Percentiles rank a stretch among this genome's conserved stretches.
phyloP scores from a whole-genome alignment of 2,797 vertebrate genomes.

The Myotis findleyi region DNA sequence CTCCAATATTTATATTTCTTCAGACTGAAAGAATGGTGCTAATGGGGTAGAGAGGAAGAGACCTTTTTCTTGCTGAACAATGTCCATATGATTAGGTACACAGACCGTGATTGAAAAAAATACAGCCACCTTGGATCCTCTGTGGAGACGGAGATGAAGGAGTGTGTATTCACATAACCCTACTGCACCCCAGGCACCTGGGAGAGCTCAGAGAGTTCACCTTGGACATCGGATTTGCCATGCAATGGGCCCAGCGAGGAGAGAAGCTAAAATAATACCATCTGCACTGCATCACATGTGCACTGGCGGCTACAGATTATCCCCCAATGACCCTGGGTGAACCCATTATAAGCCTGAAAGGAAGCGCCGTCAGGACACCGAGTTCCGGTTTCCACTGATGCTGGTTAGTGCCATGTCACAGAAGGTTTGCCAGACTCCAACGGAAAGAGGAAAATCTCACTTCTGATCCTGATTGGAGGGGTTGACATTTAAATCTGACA shows the following conservation, averaged over 20 bases:
- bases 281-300: conserved; percentile 55
- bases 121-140: conserved; percentile 82
- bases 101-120: conserved; percentile 66
- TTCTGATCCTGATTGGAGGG: background rate
- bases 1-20: conserved; percentile 83
- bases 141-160: conserved; percentile 77
- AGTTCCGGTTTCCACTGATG: conserved; percentile 42
- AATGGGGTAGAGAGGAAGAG: conserved; percentile 78
- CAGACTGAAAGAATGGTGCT: conserved; percentile 65
- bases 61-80: conserved; percentile 79
- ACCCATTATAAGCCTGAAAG: conserved; percentile 64
- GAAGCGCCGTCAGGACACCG: background rate
- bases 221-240: conserved; percentile 74
- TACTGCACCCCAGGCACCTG: conserved; percentile 54
- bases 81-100: conserved; percentile 79
- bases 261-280: conserved; percentile 69
- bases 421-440: conserved; percentile 5
- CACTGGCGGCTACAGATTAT: conserved; percentile 35
- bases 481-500: conserved; percentile 47
- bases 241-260: background rate
- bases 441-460: background rate
- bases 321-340: conserved; percentile 62
- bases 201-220: conserved; percentile 66
- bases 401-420: background rate
- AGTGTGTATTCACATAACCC: conserved; percentile 77